phyloP scores from a whole-genome alignment of 2,888 invertebrate genomes.

The Coelinius sp. region DNA sequence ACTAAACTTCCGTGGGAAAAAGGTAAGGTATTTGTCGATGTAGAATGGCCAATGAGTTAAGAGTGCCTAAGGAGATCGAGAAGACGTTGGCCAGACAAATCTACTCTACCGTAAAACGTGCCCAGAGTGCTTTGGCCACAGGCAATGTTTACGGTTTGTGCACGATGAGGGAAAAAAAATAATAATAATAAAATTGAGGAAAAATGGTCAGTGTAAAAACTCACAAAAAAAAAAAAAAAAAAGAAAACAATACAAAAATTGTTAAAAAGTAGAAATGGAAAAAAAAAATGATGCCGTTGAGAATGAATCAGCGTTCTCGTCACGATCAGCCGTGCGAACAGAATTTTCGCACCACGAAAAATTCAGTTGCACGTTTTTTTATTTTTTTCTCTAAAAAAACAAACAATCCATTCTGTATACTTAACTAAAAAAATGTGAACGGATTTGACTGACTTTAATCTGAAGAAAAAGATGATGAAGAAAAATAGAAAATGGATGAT shows the following conservation, averaged over 20 bases:
- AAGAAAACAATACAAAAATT: not conserved
- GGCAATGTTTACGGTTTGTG: not conserved
- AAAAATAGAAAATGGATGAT: not conserved
- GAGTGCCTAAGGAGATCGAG: slow-evolving; percentile 2
- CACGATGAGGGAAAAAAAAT: too few relatives aligned
- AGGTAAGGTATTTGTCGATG: not conserved
- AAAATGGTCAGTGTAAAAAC: not conserved
- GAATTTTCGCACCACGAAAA: slow-evolving; percentile 18
- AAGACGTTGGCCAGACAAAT: slow-evolving; percentile 15
- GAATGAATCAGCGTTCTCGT: slow-evolving; percentile 22
- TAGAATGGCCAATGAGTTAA: slow-evolving; percentile 5
- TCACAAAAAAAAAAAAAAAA: not conserved
- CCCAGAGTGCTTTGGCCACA: not conserved
- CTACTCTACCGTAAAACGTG: not conserved
- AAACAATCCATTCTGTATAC: slow-evolving; percentile 11
- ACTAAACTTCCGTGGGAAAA: not conserved
- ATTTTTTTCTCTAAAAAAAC: not conserved
- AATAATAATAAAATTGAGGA: not conserved
- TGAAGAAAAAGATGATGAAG: not conserved
- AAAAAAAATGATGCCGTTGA: not conserved
- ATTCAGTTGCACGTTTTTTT: slow-evolving; percentile 5
- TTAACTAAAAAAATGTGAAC: not conserved
- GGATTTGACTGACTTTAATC: slow-evolving; percentile 3
- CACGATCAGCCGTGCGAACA: slow-evolving; percentile 15
- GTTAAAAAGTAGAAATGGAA: not conserved